A percentile compares a stretch with the other conserved stretches of the same genome.
Evolutionary conservation across 2,797 vertebrate genomes (phyloP).

Genomic region (Lagocephalus sceleratus): DNA sequence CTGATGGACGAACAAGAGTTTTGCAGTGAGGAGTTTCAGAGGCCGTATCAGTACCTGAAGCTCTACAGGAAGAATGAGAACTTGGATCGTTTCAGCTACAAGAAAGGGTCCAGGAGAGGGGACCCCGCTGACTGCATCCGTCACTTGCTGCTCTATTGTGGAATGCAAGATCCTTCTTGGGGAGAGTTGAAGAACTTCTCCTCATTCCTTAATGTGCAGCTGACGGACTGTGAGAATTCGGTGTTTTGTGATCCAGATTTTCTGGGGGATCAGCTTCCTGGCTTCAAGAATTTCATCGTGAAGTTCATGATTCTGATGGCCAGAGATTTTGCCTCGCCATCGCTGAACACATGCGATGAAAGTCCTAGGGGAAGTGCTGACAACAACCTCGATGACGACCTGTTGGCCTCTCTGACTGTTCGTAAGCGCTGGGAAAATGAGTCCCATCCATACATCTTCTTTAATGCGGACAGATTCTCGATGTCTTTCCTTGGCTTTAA

Average conservation of each 20-base stretch:
- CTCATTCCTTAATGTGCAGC: slow-evolving; percentile 79
- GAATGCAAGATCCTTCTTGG: slow-evolving; percentile 77
- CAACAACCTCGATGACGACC: slow-evolving; percentile 37
- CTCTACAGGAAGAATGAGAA: slow-evolving; percentile 42
- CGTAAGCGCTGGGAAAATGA: slow-evolving; percentile 77
- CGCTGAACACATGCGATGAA: slow-evolving; percentile 71
- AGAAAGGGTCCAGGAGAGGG: slow-evolving; percentile 38
- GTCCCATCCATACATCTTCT: slow-evolving; percentile 81
- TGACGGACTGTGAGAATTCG: slow-evolving; percentile 77
- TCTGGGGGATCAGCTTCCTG: slow-evolving; percentile 60
- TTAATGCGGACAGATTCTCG: slow-evolving; percentile 75
- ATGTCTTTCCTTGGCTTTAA: slow-evolving; percentile 83
- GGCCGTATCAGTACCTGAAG: slow-evolving; percentile 77
- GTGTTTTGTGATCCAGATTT: slow-evolving; percentile 75
- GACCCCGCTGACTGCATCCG: slow-evolving; percentile 66
- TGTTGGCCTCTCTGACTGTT: slow-evolving; percentile 51
- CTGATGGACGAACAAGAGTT: slow-evolving; percentile 72
- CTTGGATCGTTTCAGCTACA: slow-evolving; percentile 72
- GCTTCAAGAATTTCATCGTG: slow-evolving; percentile 78
- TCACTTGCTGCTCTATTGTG: slow-evolving; percentile 69
- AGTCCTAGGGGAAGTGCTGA: slow-evolving; percentile 45
- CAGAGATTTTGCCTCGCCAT: slow-evolving; percentile 78
- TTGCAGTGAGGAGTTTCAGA: slow-evolving; percentile 73
- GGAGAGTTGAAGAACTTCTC: slow-evolving; percentile 80
- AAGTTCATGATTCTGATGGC: slow-evolving; percentile 83